Percentiles rank a stretch among this genome's conserved stretches.
Evolutionary conservation across 2,113 vertebrate species (phyloP).

Genomic region (Asarcornis scutulata): DNA sequence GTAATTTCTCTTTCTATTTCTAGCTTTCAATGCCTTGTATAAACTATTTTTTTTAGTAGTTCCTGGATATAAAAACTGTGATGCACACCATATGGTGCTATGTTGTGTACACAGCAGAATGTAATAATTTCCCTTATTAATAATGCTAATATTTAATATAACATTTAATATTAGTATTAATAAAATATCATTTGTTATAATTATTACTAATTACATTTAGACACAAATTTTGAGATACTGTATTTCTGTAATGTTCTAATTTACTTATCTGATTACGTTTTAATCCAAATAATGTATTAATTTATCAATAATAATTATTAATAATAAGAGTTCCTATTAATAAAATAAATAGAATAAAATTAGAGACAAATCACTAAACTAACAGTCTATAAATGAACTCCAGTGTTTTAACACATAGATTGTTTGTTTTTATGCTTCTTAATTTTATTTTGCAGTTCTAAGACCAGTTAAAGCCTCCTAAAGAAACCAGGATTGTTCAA

Average conservation of each 20-base stretch:
- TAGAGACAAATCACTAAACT: background rate
- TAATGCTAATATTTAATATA: no score
- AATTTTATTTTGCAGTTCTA: background rate
- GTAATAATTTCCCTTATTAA: no score
- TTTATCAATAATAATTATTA: background rate
- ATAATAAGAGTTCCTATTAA: no score
- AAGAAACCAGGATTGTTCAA: background rate
- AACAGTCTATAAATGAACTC: background rate
- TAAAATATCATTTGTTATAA: no score
- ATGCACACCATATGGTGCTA: background rate
- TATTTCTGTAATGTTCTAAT: background rate
- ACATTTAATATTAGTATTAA: no score
- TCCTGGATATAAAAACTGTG: background rate
- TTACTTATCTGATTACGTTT: background rate
- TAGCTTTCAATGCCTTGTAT: background rate
- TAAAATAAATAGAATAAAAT: background rate
- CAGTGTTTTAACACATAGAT: rapidly evolving
- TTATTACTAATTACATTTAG: background rate
- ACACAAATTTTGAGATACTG: background rate
- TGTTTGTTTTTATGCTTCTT: background rate
- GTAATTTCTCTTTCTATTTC: background rate
- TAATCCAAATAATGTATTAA: background rate
- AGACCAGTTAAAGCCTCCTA: background rate
- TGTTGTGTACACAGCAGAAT: background rate
- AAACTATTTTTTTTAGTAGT: background rate